phyloP scores from a whole-genome alignment of 2,797 vertebrate species.

The Chelon auratus region DNA sequence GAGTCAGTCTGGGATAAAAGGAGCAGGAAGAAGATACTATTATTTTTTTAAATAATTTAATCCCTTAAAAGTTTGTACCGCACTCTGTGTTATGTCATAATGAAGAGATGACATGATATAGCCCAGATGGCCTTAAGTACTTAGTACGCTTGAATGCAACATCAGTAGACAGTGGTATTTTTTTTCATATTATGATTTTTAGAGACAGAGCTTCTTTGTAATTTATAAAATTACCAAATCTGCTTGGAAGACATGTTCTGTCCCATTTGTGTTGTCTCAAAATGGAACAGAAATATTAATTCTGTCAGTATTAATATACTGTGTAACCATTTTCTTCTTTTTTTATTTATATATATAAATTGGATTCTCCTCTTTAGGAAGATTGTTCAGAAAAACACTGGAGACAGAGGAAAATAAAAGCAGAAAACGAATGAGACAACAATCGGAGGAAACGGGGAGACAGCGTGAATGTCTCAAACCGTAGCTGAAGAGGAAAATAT shows the following conservation, averaged over 20 bases:
- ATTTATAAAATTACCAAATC: background rate
- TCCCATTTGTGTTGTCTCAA: background rate
- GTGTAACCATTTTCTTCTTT: background rate
- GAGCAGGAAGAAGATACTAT: background rate
- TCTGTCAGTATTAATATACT: background rate
- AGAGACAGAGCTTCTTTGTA: background rate
- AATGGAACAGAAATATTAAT: background rate
- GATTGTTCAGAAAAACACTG: background rate
- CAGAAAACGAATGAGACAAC: background rate
- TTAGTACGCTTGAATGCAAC: background rate
- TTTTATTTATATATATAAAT: background rate
- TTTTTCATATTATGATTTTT: background rate
- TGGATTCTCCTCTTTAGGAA: background rate
- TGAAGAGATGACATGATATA: background rate
- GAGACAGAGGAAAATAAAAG: background rate
- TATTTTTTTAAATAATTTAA: no score
- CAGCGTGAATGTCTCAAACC: conserved; percentile 19
- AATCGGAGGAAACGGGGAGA: background rate
- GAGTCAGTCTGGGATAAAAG: background rate
- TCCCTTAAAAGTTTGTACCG: background rate
- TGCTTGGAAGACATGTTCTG: background rate
- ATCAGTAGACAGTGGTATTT: background rate
- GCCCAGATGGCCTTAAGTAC: background rate
- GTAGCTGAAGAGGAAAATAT: conserved; percentile 23
- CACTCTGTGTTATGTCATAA: background rate